These are phyloP conservation scores for Sorex fumeus DNA, from an alignment of 2,113 vertebrate species.

Conservation along the genomic window DNA sequence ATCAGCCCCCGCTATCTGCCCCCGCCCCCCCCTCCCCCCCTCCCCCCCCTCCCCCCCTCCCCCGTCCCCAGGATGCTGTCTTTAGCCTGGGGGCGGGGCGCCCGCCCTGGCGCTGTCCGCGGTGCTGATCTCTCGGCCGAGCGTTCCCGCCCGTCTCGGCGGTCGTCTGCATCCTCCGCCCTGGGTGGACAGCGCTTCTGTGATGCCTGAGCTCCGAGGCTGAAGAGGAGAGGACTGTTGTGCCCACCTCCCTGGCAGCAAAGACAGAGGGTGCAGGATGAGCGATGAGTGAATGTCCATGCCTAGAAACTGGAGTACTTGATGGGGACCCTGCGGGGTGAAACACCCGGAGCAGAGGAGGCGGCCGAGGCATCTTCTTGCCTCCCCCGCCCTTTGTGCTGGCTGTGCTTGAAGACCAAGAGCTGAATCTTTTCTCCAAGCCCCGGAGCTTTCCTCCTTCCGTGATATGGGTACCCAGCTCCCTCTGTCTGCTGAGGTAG, in stretches of 20 bases:
- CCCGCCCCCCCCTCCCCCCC: neutral
- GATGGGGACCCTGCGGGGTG: conserved; percentile 94
- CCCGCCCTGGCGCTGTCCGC: neutral
- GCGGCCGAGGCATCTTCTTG: neutral
- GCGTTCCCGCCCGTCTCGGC: neutral
- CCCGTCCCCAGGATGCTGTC: neutral
- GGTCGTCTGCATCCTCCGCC: neutral
- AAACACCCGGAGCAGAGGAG: conserved; percentile 43
- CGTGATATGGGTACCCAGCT: no score
- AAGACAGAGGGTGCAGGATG: conserved; percentile 97
- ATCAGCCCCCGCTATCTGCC: neutral
- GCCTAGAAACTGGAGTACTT: conserved; percentile 98
- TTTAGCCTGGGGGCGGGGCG: neutral
- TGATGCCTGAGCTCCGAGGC: no score
- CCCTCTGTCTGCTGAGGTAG: no score
- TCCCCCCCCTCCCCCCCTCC: neutral
- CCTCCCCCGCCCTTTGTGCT: neutral
- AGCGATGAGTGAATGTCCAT: conserved; percentile 97
- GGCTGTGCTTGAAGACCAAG: neutral
- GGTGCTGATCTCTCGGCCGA: conserved; percentile 59
- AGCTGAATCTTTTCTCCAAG: neutral
- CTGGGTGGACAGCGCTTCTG: neutral
- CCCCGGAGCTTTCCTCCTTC: neutral
- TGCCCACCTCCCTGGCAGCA: conserved; percentile 96
- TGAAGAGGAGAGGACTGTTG: neutral